Evolutionary conservation across 2,888 invertebrate species (phyloP).

Genomic region (Sarcophaga subvicina): DNA sequence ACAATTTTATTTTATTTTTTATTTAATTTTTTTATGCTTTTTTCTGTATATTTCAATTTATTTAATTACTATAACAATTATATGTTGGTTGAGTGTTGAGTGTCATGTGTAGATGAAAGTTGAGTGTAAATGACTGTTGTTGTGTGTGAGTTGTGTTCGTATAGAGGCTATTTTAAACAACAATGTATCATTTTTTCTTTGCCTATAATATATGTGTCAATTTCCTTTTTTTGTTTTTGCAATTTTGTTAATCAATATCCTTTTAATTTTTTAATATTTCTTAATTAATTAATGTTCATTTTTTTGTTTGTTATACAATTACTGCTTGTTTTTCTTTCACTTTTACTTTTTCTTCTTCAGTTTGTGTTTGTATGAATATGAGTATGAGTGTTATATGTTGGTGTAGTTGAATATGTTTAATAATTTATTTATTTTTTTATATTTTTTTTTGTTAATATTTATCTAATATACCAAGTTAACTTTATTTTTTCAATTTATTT

Average conservation of each 20-base stretch:
- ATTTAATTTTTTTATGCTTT: neutral
- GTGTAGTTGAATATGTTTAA: conserved; percentile 12
- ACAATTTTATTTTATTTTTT: conserved; percentile 46
- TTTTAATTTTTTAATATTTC: neutral
- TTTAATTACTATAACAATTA: conserved; percentile 49
- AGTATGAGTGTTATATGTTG: neutral
- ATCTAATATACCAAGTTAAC: conserved; percentile 49
- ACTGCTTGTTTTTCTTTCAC: neutral
- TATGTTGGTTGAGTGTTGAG: conserved; percentile 16
- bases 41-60: conserved; percentile 40
- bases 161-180: conserved; percentile 1
- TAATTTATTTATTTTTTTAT: neutral
- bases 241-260: conserved; percentile 23
- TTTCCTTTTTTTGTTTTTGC: neutral
- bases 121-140: neutral
- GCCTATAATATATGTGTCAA: neutral
- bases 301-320: conserved; percentile 11
- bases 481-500: conserved; percentile 25
- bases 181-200: conserved; percentile 5
- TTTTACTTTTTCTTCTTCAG: neutral
- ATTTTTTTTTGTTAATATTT: conserved; percentile 5
- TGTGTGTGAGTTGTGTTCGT: neutral
- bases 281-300: neutral
- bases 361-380: neutral
- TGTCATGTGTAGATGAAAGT: neutral